Evolutionary conservation across 2,113 vertebrate species (phyloP), one percentile per base, ranked within the genome.

Genomic region (Carassius auratus): DNA sequence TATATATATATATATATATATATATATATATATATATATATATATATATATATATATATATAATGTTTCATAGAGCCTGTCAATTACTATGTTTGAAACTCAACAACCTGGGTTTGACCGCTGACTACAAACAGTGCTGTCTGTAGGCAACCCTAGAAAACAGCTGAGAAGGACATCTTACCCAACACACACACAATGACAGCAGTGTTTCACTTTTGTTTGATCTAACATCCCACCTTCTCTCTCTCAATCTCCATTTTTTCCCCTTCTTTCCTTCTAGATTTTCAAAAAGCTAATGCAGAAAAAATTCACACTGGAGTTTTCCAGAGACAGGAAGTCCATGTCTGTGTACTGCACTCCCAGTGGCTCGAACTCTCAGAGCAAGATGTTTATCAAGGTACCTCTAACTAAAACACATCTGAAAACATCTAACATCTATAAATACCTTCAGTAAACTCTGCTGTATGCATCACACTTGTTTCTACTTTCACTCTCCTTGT

Each of bases 301-400:
- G 91, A 99, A 99, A 87, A 98, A 99, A 55, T 98, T 97, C 91
- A 99, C 98, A 0, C 92, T 99, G 30, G 98, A 99, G 94, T 99
- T 99, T 92, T 99, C 98, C 76, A 95, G 98, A 0, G 98, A 99
- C 90, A 96, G 97, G 91, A 99, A 99, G 94, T 99, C 98, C 88
- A 99, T 99, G 98, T 99, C 98, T 0, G 98, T 99, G 68, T 99
- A 95, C 92, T 99, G 98, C 94, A 97, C 95, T 0, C 95, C 97
- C 0, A 73, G 91, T 86, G 94, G 93, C 76, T 88, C 86, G 0
- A 91, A 94, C 0, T 74, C 94, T 0, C 89, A 95, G 89, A 97
- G 95, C 96, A 99, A 95, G 93, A 98, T 99, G 97, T 99, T 99
- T 45, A 91, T 99, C 86, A 99, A 99, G 97, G 97, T 96, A 94